Evolutionary conservation across 2,888 invertebrate species (phyloP), one percentile per base, ranked within the genome.

Genomic region (Gastrophysa polygoni): DNA sequence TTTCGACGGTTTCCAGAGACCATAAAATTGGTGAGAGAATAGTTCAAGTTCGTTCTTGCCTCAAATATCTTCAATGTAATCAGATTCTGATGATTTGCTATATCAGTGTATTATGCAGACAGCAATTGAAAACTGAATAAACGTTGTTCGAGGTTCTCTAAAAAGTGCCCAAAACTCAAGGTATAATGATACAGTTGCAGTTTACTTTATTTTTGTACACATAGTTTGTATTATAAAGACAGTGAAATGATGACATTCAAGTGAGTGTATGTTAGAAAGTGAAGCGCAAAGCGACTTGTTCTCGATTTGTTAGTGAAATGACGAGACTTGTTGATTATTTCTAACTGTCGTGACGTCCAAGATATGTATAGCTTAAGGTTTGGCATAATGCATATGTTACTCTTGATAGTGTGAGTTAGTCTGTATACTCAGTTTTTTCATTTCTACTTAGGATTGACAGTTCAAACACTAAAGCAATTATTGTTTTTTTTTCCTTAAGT

Each of bases 261-360:
- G 64, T 24, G 7, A 63, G 64, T 69, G 67, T 61, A 59, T 38
- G 61, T 57, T 61, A 48, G 52, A 44, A 60, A 61, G 50, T 59
- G 20, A 51, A 48, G 47, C 48, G 55, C 59, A 54, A 44, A 44
- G 50, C 60, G 43, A 54, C 55, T 64, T 59, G 57, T 57, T 59
- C 63, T 63, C 38, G 61, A 63, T 52, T 14, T 63, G 63, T 62
- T 63, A 57, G 59, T 63, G 61, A 69, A 65, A 58, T 52, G 58
- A 66, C 59, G 55, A 59, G 63, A 61, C 64, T 61, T 59, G 55
- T 59, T 59, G 59, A 58, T 68, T 66, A 64, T 68, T 70, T 69
- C 65, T 71, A 70, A 68, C 64, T 71, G 68, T 73, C 66, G 72
- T 73, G 73, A 67, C 73, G 72, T 74, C 71, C 73, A 73, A 61